Percentiles rank a stretch among this genome's conserved stretches.
Conservation (phyloP, 2,797 vertebrate genomes). For the Sebastes trivittatus region DNA sequence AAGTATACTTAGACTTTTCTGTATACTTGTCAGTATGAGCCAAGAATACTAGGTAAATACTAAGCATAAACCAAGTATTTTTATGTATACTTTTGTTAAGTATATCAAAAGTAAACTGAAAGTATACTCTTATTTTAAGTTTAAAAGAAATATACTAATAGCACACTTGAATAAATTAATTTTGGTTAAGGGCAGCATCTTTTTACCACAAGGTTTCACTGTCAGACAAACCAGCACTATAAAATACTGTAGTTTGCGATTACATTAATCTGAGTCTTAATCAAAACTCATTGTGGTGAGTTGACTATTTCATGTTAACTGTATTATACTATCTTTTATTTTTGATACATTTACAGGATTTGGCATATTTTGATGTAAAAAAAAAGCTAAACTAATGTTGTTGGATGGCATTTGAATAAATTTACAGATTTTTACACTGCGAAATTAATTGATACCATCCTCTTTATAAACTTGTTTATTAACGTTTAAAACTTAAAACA, state of each 20-base stretch:
- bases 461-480: background rate
- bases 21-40: no score
- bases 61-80: no score
- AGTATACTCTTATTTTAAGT: no score
- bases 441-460: background rate
- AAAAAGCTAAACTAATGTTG: background rate
- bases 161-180: no score
- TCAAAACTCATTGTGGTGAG: background rate
- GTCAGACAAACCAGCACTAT: background rate
- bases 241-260: background rate
- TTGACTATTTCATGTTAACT: background rate
- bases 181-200: no score
- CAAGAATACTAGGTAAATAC: no score
- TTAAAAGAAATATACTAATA: no score
- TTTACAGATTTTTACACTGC: background rate
- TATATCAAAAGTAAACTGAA: no score
- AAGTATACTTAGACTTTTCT: no score
- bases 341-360: background rate
- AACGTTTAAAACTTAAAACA: no score
- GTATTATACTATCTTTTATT: background rate
- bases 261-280: background rate
- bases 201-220: background rate
- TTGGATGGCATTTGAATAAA: background rate
- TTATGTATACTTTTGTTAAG: no score
- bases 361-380: background rate